Evolutionary conservation across 2,797 vertebrate genomes (phyloP), one percentile per base, ranked within the genome.

Genomic region (Myiotriccus ornatus): DNA sequence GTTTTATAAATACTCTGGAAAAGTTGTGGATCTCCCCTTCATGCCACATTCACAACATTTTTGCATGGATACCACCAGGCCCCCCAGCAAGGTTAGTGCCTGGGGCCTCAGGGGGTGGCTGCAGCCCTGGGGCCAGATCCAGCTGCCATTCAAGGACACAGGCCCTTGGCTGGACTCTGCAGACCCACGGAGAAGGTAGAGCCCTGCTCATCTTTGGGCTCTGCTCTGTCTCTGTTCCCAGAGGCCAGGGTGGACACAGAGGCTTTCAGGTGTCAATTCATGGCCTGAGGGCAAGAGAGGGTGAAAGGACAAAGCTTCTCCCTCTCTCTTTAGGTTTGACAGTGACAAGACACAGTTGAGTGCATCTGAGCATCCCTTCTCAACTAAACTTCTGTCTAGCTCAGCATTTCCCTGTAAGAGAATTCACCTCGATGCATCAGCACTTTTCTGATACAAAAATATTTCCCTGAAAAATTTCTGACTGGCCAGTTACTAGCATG

Each of bases 401-500:
- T 85, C 87, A 94, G 76, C 71, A 50, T 80, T 91, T 77, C 27
- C 37, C 30, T 68, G 34, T 87, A 59, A 89, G 25, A 37, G 5
- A n/a, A 67, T 92, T 37, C 37, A 67, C 24, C 24, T 65, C 0
- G 0, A 17, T 80, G 39, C 20, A 64, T 92, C 82, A 92, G 82
- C 79, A 78, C 41, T 89, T 87, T 89, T 68, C 79, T 89, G 84
- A 87, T 60, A 80, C 10, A 68, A 81, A 89, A 91, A 77, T 91
- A 87, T 89, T 85, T 81, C 49, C 11, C 27, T 50, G 52, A 80
- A 85, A 80, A 85, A 43, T 85, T 85, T 96, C 82, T 95, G 71
- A 64, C 41, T 62, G 41, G 34, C 3, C 8, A 6, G 10, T 56
- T 87, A 44, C 27, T 53, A 60, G 5, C 35, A 68, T 1, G 11